Evolutionary conservation across 2,888 invertebrate genomes (phyloP).

Genomic region (Panopea generosa): DNA sequence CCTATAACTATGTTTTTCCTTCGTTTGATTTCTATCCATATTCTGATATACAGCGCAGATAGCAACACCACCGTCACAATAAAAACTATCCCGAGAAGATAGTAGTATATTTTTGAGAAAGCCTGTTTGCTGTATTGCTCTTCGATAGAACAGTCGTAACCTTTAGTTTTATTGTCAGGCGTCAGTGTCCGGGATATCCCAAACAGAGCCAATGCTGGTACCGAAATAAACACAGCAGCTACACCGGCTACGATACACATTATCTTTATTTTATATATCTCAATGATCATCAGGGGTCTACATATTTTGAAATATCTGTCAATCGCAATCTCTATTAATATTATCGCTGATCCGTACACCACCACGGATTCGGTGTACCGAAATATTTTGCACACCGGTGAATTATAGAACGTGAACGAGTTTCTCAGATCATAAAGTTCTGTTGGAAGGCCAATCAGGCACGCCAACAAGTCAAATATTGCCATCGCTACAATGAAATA

Average conservation of each 20-base stretch:
- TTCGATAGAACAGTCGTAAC: conserved; percentile 76
- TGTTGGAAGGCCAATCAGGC: conserved; percentile 75
- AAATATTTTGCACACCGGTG: conserved; percentile 73
- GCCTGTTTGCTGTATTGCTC: conserved; percentile 65
- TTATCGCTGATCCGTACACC: conserved; percentile 75
- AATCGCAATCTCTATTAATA: conserved; percentile 77
- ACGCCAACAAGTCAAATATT: conserved; percentile 77
- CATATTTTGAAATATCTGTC: conserved; percentile 81
- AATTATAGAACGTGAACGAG: conserved; percentile 75
- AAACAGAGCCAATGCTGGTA: conserved; percentile 70
- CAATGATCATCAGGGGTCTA: conserved; percentile 71
- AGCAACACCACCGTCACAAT: conserved; percentile 70
- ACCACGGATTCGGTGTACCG: conserved; percentile 72
- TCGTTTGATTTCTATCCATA: conserved; percentile 65
- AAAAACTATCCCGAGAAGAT: conserved; percentile 67
- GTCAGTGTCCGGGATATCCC: conserved; percentile 70
- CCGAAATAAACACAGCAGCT: conserved; percentile 66
- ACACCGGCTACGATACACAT: conserved; percentile 71
- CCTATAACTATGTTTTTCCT: conserved; percentile 57
- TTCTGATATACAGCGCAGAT: conserved; percentile 70
- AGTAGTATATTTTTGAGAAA: conserved; percentile 69
- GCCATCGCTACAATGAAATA: conserved; percentile 80
- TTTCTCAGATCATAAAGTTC: conserved; percentile 75
- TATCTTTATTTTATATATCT: conserved; percentile 70
- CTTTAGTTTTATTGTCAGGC: conserved; percentile 52